Evolutionary conservation across 2,113 vertebrate species (phyloP).

Genomic region (Tetrao urogallus): DNA sequence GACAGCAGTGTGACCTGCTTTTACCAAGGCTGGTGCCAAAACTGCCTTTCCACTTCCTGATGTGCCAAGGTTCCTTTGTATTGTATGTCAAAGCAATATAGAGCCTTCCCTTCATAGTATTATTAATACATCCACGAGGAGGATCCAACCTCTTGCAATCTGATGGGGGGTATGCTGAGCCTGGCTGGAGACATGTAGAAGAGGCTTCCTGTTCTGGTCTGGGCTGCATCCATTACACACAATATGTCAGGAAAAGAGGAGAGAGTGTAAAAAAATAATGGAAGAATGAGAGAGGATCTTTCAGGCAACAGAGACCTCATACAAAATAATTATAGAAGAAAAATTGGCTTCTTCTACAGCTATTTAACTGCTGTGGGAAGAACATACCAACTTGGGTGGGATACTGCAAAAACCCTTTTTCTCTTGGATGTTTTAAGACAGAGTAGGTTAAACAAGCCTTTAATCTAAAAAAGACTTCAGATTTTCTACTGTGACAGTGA

Average conservation of each 20-base stretch:
- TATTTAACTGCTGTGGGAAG: not conserved
- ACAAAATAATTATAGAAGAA: slow-evolving; percentile 10
- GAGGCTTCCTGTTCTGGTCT: slow-evolving; percentile 23
- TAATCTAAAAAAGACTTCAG: not conserved
- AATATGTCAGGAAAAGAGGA: not conserved
- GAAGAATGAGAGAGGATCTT: not conserved
- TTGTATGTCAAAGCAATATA: not conserved
- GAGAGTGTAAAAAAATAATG: not conserved
- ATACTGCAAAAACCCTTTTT: not conserved
- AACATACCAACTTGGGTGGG: slow-evolving; percentile 40
- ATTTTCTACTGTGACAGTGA: not conserved
- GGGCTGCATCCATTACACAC: slow-evolving; percentile 46
- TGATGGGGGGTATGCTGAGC: not conserved
- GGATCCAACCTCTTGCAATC: not conserved
- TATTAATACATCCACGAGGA: not conserved
- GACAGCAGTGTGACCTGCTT: not conserved
- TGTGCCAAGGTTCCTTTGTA: slow-evolving; percentile 6
- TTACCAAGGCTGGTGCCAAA: slow-evolving; percentile 9
- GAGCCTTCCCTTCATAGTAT: not conserved
- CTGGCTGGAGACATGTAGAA: not conserved
- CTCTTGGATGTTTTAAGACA: not conserved
- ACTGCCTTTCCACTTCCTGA: not conserved
- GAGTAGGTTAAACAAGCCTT: not conserved
- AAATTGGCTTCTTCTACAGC: not conserved
- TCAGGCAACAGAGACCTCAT: not conserved